Evolutionary conservation across 2,797 vertebrate species (phyloP).

Genomic region (Miichthys miiuy): DNA sequence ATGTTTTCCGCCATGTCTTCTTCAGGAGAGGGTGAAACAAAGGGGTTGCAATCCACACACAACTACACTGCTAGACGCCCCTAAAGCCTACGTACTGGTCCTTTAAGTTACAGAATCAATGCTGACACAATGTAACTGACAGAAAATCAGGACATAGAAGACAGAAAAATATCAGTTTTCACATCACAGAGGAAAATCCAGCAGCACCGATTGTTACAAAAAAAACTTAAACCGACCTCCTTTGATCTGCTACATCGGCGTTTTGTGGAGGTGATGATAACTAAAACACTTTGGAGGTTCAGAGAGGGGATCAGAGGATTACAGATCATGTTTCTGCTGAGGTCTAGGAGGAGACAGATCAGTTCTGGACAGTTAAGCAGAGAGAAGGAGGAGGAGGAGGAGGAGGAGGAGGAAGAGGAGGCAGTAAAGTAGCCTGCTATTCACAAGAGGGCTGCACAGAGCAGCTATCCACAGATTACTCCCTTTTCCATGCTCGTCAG

Average conservation of each 20-base stretch:
- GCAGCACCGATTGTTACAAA: background rate
- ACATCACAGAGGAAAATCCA: constrained; percentile 17
- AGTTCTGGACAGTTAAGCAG: constrained; percentile 58
- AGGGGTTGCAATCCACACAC: too few species aligned
- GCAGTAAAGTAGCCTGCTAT: constrained; percentile 10
- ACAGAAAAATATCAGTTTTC: background rate
- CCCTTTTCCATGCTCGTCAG: background rate
- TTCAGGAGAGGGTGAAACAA: too few species aligned
- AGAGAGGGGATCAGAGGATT: constrained; percentile 58
- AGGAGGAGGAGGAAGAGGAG: background rate
- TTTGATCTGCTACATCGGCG: constrained; percentile 29
- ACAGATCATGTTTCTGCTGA: constrained; percentile 64
- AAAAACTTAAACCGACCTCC: background rate
- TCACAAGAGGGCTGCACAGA: background rate
- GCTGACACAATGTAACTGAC: background rate
- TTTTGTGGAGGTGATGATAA: constrained; percentile 21
- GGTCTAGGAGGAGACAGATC: constrained; percentile 50
- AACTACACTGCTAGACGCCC: too few species aligned
- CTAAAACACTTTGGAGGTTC: constrained; percentile 40
- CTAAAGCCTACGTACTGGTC: too few species aligned
- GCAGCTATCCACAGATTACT: background rate
- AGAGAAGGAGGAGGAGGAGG: background rate
- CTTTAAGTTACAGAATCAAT: background rate
- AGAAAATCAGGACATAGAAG: background rate
- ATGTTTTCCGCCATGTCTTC: too few species aligned